phyloP scores from a whole-genome alignment of 2,888 invertebrate genomes.

The Disparrhopalites patrizii region DNA sequence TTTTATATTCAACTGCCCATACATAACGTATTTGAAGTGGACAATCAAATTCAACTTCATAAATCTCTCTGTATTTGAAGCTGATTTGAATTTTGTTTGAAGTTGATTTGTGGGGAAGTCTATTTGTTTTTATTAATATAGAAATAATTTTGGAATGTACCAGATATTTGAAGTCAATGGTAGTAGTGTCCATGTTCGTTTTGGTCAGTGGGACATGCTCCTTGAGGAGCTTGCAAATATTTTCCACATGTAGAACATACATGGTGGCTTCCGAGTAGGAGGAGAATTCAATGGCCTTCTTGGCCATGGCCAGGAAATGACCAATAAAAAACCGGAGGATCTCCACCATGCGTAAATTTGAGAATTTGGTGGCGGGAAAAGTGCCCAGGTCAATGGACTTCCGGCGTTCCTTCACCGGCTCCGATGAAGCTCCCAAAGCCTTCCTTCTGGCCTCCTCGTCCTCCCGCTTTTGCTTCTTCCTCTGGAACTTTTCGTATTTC shows the following conservation, averaged over 20 bases:
- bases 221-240: constrained; percentile 61
- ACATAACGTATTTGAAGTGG: too few species aligned
- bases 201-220: background rate
- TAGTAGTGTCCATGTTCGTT: background rate
- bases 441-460: background rate
- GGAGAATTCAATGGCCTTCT: constrained; percentile 61
- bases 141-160: constrained; percentile 6
- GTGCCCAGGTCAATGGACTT: constrained; percentile 41
- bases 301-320: constrained; percentile 68
- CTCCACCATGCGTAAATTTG: constrained; percentile 28
- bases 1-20: too few species aligned
- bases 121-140: too few species aligned
- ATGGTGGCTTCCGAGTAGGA: constrained; percentile 61
- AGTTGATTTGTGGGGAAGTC: too few species aligned
- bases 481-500: constrained; percentile 52
- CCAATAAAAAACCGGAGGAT: constrained; percentile 64
- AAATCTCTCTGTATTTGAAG: too few species aligned
- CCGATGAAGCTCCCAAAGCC: background rate
- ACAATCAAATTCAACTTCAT: too few species aligned
- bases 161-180: background rate
- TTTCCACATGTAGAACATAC: constrained; percentile 67
- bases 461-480: constrained; percentile 1
- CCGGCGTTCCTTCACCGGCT: constrained; percentile 35
- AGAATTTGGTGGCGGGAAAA: constrained; percentile 28
- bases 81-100: too few species aligned